Evolutionary conservation across 2,888 invertebrate genomes (phyloP).

Genomic region (Chrysolina americana): DNA sequence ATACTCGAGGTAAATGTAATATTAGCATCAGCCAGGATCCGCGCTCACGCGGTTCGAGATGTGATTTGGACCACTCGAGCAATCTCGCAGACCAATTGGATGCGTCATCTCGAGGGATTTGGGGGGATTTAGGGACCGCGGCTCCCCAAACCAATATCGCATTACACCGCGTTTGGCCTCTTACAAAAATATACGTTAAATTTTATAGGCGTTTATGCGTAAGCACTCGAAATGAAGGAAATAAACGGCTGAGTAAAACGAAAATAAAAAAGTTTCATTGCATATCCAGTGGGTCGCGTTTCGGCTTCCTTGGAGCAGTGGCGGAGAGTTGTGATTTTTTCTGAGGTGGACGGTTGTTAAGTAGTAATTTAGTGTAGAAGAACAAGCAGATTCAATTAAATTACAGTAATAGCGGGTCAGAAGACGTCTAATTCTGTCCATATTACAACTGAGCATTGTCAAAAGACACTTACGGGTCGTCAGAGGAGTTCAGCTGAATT

Average conservation of each 20-base stretch:
- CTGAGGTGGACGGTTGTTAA: background rate
- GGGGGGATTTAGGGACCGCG: slow-evolving; percentile 39
- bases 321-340: background rate
- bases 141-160: slow-evolving; percentile 64
- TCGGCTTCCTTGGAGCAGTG: slow-evolving; percentile 58
- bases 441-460: too few species aligned
- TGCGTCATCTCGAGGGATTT: slow-evolving; percentile 65
- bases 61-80: slow-evolving; percentile 65
- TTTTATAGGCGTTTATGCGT: slow-evolving; percentile 68
- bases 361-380: background rate
- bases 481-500: too few species aligned
- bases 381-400: too few species aligned
- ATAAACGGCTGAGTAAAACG: slow-evolving; percentile 65
- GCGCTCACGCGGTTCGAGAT: slow-evolving; percentile 60
- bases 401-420: too few species aligned
- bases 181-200: slow-evolving; percentile 68
- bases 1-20: slow-evolving; percentile 67
- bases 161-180: slow-evolving; percentile 66
- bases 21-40: slow-evolving; percentile 57
- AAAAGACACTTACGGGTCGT: too few species aligned
- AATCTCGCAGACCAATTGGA: slow-evolving; percentile 67
- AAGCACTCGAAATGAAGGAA: slow-evolving; percentile 66
- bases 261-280: slow-evolving; percentile 66
- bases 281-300: slow-evolving; percentile 65
- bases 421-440: too few species aligned